A percentile compares a stretch with the other conserved stretches of the same genome.
Conservation (phyloP, 2,797 vertebrate species). For the Clarias pachynema region DNA sequence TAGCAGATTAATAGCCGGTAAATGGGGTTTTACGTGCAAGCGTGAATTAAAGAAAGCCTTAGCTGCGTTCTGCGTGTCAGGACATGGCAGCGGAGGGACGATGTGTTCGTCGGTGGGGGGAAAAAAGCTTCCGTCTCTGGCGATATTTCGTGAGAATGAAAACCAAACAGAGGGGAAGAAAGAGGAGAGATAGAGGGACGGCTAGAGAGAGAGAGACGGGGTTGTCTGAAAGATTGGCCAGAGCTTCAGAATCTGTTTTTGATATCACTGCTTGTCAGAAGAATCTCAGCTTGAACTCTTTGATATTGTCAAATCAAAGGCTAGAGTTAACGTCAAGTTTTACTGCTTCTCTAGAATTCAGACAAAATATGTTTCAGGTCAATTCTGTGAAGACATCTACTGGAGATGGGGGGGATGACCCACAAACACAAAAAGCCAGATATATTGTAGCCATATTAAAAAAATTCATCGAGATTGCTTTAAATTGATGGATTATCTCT, state of each 20-base stretch:
- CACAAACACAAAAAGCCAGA: conserved; percentile 1
- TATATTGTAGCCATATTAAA: conserved; percentile 25
- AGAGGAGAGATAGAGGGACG: neutral
- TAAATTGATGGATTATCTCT: conserved; percentile 10
- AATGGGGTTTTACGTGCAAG: neutral
- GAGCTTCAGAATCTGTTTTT: conserved; percentile 62
- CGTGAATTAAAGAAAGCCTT: neutral
- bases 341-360: conserved; percentile 54
- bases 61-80: neutral
- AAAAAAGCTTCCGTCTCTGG: neutral
- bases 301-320: conserved; percentile 76
- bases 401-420: neutral
- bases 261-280: conserved; percentile 69
- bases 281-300: conserved; percentile 68
- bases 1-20: conserved; percentile 1
- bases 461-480: neutral
- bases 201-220: neutral
- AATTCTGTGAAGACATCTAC: conserved; percentile 1
- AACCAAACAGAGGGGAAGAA: neutral
- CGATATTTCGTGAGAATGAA: neutral
- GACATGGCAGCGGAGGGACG: neutral
- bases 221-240: conserved; percentile 39
- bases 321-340: conserved; percentile 60
- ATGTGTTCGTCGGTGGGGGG: neutral
- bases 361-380: conserved; percentile 48